Evolutionary conservation across 2,113 vertebrate genomes (phyloP).

Genomic region (Cnemophilus loriae): DNA sequence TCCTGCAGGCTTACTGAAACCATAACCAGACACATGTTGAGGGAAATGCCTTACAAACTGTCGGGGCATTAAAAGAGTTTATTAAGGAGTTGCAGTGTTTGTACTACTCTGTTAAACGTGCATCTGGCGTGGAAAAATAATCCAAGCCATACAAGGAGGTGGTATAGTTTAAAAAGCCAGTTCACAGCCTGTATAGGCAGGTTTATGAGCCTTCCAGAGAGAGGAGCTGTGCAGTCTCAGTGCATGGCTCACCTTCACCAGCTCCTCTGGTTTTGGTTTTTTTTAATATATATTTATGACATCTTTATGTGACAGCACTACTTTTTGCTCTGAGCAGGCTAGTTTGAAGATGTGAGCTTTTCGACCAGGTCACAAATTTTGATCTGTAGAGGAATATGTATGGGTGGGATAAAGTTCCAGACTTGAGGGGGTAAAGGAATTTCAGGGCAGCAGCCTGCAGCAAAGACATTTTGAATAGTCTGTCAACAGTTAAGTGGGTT

Average conservation of each 20-base stretch:
- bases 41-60: neutral
- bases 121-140: neutral
- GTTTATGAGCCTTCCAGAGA: neutral
- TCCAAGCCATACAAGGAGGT: neutral
- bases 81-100: neutral
- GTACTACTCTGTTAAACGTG: neutral
- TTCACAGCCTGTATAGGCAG: neutral
- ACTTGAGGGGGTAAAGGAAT: neutral
- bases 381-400: neutral
- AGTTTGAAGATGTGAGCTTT: neutral
- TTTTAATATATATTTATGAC: neutral
- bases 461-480: neutral
- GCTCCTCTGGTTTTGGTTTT: neutral
- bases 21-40: neutral
- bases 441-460: neutral
- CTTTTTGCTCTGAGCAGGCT: neutral
- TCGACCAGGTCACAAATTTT: neutral
- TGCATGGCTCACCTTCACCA: neutral
- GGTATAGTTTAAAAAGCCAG: neutral
- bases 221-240: neutral
- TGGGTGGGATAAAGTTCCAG: neutral
- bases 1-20: neutral
- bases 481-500: neutral
- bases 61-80: neutral
- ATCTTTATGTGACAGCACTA: accelerated